phyloP scores from a whole-genome alignment of 2,797 vertebrate species.

The Spinus pinus region DNA sequence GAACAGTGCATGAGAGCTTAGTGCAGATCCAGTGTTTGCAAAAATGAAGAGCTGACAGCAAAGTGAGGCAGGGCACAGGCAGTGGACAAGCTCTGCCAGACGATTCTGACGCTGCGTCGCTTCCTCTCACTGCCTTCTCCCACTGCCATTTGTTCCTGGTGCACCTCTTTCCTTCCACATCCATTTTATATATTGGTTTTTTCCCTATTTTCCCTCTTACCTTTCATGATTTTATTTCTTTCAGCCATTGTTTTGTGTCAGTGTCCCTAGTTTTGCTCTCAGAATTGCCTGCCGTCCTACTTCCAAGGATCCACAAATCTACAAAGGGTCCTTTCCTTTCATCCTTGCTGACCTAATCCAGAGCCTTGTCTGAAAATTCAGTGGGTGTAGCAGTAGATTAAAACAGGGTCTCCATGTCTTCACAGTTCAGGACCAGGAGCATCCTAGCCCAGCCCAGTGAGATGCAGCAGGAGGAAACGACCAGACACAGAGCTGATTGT shows the following conservation, averaged over 20 bases:
- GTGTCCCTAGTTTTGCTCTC: neutral
- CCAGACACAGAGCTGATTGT: neutral
- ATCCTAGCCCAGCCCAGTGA: neutral
- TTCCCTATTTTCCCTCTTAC: neutral
- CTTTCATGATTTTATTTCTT: neutral
- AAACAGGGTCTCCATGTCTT: neutral
- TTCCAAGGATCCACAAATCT: neutral
- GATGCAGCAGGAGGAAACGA: constrained; percentile 17
- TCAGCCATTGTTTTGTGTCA: neutral
- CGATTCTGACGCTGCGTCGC: neutral
- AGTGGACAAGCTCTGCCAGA: constrained; percentile 2
- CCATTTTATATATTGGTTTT: neutral
- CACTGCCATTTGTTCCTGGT: neutral
- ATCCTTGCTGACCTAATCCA: neutral
- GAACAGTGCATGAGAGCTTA: constrained; percentile 8
- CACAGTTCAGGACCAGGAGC: neutral
- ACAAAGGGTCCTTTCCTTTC: neutral
- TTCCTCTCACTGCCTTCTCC: neutral
- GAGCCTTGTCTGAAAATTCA: neutral
- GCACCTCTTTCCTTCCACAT: neutral
- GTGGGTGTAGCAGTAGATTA: neutral
- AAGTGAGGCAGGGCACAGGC: neutral
- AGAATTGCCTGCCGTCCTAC: neutral
- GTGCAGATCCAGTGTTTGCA: constrained; percentile 15
- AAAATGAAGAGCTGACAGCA: constrained; percentile 35